phyloP scores from a whole-genome alignment of 2,888 invertebrate genomes.

The Coremacera marginata region DNA sequence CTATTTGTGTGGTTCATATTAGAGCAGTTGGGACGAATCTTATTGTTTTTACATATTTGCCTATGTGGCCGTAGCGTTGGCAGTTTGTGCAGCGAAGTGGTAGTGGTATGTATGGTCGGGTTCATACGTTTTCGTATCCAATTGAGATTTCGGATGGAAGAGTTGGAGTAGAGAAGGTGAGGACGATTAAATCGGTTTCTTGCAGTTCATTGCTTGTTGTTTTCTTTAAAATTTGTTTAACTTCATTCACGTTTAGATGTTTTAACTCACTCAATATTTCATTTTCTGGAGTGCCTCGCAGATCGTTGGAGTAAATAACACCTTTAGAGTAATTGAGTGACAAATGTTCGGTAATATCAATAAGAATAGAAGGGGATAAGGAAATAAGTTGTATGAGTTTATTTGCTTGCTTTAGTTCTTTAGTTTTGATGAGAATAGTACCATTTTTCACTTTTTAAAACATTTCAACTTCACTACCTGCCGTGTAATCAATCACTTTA shows the following conservation, averaged over 20 bases:
- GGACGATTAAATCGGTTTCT: too few relatives aligned
- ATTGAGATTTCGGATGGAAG: conserved; percentile 30
- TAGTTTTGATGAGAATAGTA: background rate
- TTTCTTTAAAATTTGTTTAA: conserved; percentile 40
- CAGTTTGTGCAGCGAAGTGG: conserved; percentile 33
- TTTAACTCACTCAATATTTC: conserved; percentile 25
- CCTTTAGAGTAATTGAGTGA: too few relatives aligned
- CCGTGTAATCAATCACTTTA: too few relatives aligned
- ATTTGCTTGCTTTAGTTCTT: background rate
- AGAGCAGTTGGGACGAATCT: conserved; percentile 27
- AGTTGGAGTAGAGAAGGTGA: too few relatives aligned
- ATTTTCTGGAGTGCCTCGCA: too few relatives aligned
- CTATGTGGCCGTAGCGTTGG: conserved; percentile 29
- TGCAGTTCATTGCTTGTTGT: too few relatives aligned
- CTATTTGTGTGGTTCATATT: conserved; percentile 1
- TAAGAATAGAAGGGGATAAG: background rate
- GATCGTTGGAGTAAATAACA: too few relatives aligned
- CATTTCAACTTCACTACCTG: too few relatives aligned
- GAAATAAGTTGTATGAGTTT: background rate
- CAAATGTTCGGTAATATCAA: background rate
- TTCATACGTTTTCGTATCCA: conserved; percentile 38
- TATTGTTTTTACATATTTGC: conserved; percentile 14
- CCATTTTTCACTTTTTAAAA: too few relatives aligned
- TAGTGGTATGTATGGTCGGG: conserved; percentile 35
- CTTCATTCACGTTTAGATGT: conserved; percentile 25